These are phyloP conservation scores for Zonotrichia leucophrys DNA, from an alignment of 2,113 vertebrate species.

Conservation along the genomic window DNA sequence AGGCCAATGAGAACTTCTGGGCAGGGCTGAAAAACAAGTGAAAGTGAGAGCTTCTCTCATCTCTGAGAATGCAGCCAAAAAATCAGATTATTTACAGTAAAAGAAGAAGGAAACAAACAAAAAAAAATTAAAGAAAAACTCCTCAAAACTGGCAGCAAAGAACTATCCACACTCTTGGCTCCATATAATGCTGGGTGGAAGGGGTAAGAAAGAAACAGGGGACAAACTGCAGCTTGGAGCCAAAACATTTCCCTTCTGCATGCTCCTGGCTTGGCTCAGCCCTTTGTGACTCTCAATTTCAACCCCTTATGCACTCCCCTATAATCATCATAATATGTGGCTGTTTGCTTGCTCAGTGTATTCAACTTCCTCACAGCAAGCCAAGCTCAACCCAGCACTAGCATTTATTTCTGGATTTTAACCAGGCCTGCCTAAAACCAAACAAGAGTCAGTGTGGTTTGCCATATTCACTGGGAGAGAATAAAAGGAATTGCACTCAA, in stretches of 20 bases:
- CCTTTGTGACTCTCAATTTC: constrained; percentile 48
- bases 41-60: constrained; percentile 43
- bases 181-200: background rate
- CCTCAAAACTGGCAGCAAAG: constrained; percentile 4
- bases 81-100: constrained; percentile 6
- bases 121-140: background rate
- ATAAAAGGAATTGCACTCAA: constrained; percentile 9
- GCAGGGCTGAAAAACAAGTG: constrained; percentile 33
- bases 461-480: constrained; percentile 5
- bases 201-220: background rate
- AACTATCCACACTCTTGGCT: background rate
- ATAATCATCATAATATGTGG: constrained; percentile 42
- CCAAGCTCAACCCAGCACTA: constrained; percentile 27
- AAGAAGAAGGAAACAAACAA: background rate
- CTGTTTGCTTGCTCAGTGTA: constrained; percentile 26
- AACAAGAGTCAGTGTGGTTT: background rate
- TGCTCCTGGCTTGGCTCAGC: constrained; percentile 7
- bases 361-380: constrained; percentile 23
- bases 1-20: background rate
- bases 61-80: constrained; percentile 9
- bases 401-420: constrained; percentile 34
- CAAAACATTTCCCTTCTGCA: constrained; percentile 23
- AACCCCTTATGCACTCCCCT: background rate
- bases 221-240: background rate
- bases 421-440: constrained; percentile 27